phyloP scores from a whole-genome alignment of 2,797 vertebrate genomes.

The Furcifer pardalis region DNA sequence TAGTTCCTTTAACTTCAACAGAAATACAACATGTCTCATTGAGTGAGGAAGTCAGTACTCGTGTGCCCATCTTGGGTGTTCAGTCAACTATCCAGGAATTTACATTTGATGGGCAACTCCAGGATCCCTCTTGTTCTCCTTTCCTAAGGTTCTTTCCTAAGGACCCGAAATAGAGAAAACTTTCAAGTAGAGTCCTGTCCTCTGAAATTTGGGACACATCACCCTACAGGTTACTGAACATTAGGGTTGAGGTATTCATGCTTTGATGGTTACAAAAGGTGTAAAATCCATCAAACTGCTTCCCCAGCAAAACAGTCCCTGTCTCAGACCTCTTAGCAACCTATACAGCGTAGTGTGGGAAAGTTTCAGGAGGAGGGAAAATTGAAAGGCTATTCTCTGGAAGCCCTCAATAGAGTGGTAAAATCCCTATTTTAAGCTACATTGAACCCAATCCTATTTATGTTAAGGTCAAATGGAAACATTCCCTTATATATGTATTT shows the following conservation, averaged over 20 bases:
- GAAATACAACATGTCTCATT: neutral
- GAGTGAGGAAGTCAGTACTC: neutral
- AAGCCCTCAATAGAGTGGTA: neutral
- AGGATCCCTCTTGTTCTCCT: neutral
- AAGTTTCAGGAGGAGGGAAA: neutral
- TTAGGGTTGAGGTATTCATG: no score
- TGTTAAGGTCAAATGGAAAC: neutral
- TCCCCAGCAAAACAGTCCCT: neutral
- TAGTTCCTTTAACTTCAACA: no score
- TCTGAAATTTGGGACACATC: no score
- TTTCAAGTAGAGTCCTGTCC: no score
- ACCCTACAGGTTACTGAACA: no score
- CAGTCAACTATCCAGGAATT: neutral
- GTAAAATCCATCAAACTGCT: neutral
- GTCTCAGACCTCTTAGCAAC: neutral
- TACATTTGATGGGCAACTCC: neutral
- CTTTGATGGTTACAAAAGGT: neutral
- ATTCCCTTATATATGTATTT: neutral
- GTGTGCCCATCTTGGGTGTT: neutral
- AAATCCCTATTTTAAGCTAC: no score
- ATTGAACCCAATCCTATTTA: neutral
- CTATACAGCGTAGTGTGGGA: neutral
- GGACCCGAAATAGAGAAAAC: neutral
- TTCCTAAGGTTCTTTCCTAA: neutral
- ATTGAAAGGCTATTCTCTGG: neutral